These are phyloP conservation scores for Porites lobata DNA, from an alignment of 92 coral and sea anemone genomes.

Conservation along the genomic window DNA sequence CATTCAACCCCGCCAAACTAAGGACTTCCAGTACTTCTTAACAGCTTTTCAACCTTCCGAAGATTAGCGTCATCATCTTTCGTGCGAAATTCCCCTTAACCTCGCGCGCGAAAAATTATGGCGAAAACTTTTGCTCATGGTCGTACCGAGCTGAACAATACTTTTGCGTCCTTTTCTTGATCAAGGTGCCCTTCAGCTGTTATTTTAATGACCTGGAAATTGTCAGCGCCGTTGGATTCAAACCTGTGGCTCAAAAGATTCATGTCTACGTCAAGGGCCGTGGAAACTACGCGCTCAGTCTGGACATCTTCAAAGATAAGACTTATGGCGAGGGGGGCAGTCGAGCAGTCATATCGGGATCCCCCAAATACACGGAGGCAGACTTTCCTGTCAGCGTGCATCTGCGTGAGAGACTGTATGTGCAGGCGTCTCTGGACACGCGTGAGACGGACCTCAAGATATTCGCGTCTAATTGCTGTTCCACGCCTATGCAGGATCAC, in stretches of 20 bases:
- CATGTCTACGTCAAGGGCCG: conserved; percentile 84
- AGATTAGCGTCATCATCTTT: too few relatives aligned
- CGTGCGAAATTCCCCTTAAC: too few relatives aligned
- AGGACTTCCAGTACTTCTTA: too few relatives aligned
- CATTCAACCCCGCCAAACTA: too few relatives aligned
- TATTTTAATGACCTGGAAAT: conserved; percentile 83
- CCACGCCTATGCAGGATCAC: conserved; percentile 92
- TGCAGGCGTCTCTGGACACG: conserved; percentile 84
- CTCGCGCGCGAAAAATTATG: too few relatives aligned
- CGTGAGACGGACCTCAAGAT: conserved; percentile 84
- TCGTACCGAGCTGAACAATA: too few relatives aligned
- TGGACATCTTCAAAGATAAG: conserved; percentile 77
- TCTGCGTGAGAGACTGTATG: conserved; percentile 82
- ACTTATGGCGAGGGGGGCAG: conserved; percentile 24
- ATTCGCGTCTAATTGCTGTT: conserved; percentile 86
- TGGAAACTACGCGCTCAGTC: conserved; percentile 69
- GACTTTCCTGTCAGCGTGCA: conserved; percentile 83
- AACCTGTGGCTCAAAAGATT: conserved; percentile 73
- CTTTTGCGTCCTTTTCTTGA: too few relatives aligned
- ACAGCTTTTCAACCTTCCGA: too few relatives aligned
- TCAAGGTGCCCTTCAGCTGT: conserved; percentile 81
- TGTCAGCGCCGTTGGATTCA: conserved; percentile 85
- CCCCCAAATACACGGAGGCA: conserved; percentile 65
- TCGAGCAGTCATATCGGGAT: neutral
- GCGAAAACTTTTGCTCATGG: too few relatives aligned